Evolutionary conservation across 37 sponge, comb jelly and placozoan genomes (phyloP), one percentile per base, ranked within the genome.

Genomic region (Hormiphora californensis): DNA sequence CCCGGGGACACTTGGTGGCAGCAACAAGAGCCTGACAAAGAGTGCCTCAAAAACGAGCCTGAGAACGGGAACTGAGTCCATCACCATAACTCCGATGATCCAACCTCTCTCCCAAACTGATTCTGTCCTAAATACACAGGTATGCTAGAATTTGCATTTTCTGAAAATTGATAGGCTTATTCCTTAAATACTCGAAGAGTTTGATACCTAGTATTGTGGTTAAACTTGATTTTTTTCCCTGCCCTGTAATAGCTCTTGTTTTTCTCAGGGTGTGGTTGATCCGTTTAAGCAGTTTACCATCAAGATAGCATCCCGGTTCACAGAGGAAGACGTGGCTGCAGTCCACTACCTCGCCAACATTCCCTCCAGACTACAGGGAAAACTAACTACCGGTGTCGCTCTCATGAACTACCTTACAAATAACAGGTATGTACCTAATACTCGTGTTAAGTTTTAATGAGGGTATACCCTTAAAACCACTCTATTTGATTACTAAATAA

Each of bases 281-380:
- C 67, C 67, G 33, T 65, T 65, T 19, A 65, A 65, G 37, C 38
- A 35, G 37, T 65, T 65, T 65, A 38, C 67, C 3, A 35, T 35
- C 17, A 65, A 65, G 67, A 65, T 65, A 31, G 67, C 67, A 7
- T 17, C 67, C 34, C 67, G 35, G 67, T 65, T 65, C 67, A 65
- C 67, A 4, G 38, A 35, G 5, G 67, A 65, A 33, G 67, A 65
- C 37, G 35, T 65, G 3, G 32, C 67, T 36, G 67, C 67, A 32
- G 67, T 65, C 28, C 67, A 65, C 28, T 65, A 65, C 28, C 67
- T 65, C 15, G 67, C 67, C 1, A 65, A 65, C 67, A 65, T 65
- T 65, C 67, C 67, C 34, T 35, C 32, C 11, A 35, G 67, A 11
- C 19, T 65, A 34, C 67, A 65, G 17, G 28, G 67, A 21, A 65